Conservation (phyloP, 1,140 invertebrate genomes). For the Gryon sp. region DNA sequence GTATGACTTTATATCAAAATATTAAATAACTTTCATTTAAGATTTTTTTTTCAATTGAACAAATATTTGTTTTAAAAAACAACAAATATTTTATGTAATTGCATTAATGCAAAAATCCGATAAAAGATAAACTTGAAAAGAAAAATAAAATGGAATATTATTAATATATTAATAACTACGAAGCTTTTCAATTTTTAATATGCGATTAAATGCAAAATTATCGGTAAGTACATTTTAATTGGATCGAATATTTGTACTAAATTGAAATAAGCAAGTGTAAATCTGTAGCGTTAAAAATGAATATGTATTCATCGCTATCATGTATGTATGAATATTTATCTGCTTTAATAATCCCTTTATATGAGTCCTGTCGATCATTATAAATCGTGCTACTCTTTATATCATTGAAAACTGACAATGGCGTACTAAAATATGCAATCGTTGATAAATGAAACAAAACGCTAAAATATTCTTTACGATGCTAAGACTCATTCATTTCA, state of each 20-base stretch:
- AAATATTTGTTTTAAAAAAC: no score
- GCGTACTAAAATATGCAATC: conserved; percentile 46
- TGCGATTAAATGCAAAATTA: conserved; percentile 29
- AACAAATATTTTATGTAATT: no score
- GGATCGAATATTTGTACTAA: conserved; percentile 44
- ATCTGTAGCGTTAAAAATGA: conserved; percentile 27
- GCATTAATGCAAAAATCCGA: no score
- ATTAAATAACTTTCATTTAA: no score
- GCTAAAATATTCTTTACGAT: conserved; percentile 32
- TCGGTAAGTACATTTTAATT: conserved; percentile 41
- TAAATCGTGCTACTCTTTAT: conserved; percentile 36
- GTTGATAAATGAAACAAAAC: conserved; percentile 56
- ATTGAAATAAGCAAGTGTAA: conserved; percentile 22
- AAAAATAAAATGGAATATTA: conserved; percentile 9
- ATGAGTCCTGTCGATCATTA: conserved; percentile 42
- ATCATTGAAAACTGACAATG: conserved; percentile 48
- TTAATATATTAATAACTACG: neutral
- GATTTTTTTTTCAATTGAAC: no score
- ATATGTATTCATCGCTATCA: conserved; percentile 50
- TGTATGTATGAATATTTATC: conserved; percentile 61
- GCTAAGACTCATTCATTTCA: conserved; percentile 50
- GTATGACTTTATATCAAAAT: no score
- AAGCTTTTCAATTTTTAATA: conserved; percentile 15
- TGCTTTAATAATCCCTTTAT: conserved; percentile 45
- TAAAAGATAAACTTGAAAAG: neutral